Evolutionary conservation across 2,113 vertebrate genomes (phyloP).

Genomic region (Capreolus pygargus): DNA sequence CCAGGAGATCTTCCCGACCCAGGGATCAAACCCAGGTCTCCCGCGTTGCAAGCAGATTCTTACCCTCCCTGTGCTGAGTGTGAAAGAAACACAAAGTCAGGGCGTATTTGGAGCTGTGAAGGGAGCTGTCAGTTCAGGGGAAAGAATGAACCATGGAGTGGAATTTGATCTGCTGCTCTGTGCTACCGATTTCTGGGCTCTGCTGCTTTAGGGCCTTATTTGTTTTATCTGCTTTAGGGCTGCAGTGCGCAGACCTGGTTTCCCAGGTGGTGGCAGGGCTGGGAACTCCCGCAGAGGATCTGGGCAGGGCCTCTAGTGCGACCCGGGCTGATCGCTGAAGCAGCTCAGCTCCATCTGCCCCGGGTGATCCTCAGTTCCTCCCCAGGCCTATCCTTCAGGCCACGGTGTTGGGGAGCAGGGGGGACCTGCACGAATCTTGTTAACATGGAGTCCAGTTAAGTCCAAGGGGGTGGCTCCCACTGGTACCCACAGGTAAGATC

Average conservation of each 20-base stretch:
- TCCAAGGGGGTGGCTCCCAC: background rate
- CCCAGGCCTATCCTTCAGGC: background rate
- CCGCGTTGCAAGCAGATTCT: background rate
- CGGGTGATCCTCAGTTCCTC: background rate
- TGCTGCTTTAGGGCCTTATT: background rate
- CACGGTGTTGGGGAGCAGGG: background rate
- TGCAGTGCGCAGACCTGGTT: no score
- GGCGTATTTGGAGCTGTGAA: background rate
- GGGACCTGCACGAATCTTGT: accelerated
- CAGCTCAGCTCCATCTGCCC: background rate
- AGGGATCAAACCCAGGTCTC: background rate
- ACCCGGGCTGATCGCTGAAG: background rate
- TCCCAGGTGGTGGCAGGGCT: background rate
- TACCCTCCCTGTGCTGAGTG: background rate
- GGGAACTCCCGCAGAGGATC: background rate
- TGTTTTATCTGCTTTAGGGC: background rate
- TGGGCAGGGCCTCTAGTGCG: background rate
- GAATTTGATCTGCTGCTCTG: background rate
- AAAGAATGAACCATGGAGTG: background rate
- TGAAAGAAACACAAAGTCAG: background rate
- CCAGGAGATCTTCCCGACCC: background rate
- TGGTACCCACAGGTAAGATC: background rate
- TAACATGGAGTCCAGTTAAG: background rate
- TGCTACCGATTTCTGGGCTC: background rate
- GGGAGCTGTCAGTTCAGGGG: background rate